Conservation (phyloP, 2,888 invertebrate genomes). For the Carcina quercana region DNA sequence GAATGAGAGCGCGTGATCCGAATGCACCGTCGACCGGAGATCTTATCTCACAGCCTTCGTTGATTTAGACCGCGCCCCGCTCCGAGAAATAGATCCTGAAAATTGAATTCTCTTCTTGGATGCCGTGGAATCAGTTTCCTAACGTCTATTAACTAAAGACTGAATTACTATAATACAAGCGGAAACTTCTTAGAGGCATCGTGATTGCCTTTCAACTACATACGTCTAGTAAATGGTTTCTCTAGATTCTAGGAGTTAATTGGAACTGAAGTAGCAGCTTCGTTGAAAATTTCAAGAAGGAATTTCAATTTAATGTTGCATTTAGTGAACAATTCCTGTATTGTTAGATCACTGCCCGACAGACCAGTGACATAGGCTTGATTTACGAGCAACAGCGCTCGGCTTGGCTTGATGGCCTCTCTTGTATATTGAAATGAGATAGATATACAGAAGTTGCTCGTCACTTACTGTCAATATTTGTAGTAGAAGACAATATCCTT, state of each 20-base stretch:
- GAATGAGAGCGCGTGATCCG: conserved; percentile 64
- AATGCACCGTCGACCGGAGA: conserved; percentile 54
- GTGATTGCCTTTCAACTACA: conserved; percentile 11
- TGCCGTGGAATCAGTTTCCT: conserved; percentile 36
- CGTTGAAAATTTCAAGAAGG: conserved; percentile 15
- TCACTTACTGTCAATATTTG: too few relatives aligned
- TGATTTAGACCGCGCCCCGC: conserved; percentile 32
- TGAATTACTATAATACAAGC: conserved; percentile 23
- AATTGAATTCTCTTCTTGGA: conserved; percentile 52
- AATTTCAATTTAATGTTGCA: conserved; percentile 19
- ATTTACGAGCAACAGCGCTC: conserved; percentile 33
- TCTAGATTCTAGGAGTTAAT: conserved; percentile 6
- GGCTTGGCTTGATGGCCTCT: conserved; percentile 27
- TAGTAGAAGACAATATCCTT: too few relatives aligned
- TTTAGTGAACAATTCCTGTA: conserved; percentile 22
- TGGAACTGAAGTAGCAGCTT: conserved; percentile 14
- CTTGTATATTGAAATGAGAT: conserved; percentile 38
- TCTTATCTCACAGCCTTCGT: conserved; percentile 48
- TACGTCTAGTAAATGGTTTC: conserved; percentile 4
- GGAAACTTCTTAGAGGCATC: conserved; percentile 9
- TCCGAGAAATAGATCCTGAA: conserved; percentile 39
- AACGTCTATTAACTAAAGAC: conserved; percentile 24
- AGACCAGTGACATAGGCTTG: conserved; percentile 27
- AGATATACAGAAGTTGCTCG: conserved; percentile 23
- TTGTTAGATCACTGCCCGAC: conserved; percentile 11